phyloP scores from a whole-genome alignment of 2,797 vertebrate genomes.

The Glossophaga mutica region DNA sequence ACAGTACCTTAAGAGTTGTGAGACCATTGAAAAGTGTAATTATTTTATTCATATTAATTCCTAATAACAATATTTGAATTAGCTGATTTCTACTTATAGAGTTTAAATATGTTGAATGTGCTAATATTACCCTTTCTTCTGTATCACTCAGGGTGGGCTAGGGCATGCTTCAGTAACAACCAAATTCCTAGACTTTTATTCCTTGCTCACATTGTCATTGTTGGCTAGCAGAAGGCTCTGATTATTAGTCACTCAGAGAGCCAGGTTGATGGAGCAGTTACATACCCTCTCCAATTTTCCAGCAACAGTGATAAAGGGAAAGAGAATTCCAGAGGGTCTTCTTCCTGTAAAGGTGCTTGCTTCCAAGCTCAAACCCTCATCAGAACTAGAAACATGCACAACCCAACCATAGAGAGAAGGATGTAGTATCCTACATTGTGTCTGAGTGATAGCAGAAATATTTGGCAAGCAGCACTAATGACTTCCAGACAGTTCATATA shows the following conservation, averaged over 20 bases:
- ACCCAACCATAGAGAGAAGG: background rate
- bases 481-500: background rate
- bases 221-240: background rate
- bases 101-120: background rate
- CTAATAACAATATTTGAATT: background rate
- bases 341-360: background rate
- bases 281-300: background rate
- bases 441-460: background rate
- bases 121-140: background rate
- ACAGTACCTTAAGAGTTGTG: background rate
- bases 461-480: background rate
- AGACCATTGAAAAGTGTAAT: background rate
- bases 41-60: constrained; percentile 20
- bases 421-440: background rate
- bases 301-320: background rate
- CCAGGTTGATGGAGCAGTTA: background rate
- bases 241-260: background rate
- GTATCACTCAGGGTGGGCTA: background rate
- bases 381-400: background rate
- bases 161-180: background rate
- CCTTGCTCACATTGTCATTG: background rate
- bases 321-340: background rate
- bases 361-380: background rate
- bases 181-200: background rate
- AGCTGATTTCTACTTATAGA: background rate